Evolutionary conservation across 2,113 vertebrate genomes (phyloP).

Genomic region (Nothocercus nigrocapillus): DNA sequence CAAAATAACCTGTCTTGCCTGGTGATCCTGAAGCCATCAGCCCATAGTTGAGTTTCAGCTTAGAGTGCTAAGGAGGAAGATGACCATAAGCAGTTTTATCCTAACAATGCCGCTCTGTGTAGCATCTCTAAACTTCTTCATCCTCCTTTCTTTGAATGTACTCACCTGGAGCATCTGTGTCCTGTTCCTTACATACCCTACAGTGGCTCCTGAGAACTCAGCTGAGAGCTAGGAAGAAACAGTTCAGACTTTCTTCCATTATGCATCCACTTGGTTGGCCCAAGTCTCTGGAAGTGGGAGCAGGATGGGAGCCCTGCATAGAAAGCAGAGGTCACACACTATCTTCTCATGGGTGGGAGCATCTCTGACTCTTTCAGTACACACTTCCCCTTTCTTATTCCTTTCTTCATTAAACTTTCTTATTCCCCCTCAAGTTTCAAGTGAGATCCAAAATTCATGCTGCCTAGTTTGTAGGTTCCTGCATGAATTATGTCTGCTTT

Average conservation of each 20-base stretch:
- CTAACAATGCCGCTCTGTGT: background rate
- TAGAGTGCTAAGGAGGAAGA: background rate
- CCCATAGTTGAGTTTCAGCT: background rate
- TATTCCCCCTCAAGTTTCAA: background rate
- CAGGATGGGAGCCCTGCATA: background rate
- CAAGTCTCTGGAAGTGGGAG: background rate
- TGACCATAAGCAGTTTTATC: background rate
- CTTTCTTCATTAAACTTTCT: background rate
- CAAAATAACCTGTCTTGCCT: background rate
- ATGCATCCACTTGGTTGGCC: accelerated
- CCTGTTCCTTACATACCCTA: background rate
- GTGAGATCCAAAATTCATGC: background rate
- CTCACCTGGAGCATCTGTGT: background rate
- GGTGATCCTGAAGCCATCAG: background rate
- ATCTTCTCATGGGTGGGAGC: background rate
- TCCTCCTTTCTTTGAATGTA: background rate
- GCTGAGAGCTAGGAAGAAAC: background rate
- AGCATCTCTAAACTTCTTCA: background rate
- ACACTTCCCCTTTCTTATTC: background rate
- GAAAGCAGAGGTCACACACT: background rate
- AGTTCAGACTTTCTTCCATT: background rate
- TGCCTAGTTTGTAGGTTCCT: background rate
- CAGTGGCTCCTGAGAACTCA: background rate
- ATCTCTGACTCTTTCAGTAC: background rate
- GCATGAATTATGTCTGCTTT: background rate